Percentiles rank a stretch among this genome's conserved stretches.
These are phyloP conservation scores for Phaethornis superciliosus DNA, from an alignment of 2,113 vertebrate genomes.

Conservation along the genomic window DNA sequence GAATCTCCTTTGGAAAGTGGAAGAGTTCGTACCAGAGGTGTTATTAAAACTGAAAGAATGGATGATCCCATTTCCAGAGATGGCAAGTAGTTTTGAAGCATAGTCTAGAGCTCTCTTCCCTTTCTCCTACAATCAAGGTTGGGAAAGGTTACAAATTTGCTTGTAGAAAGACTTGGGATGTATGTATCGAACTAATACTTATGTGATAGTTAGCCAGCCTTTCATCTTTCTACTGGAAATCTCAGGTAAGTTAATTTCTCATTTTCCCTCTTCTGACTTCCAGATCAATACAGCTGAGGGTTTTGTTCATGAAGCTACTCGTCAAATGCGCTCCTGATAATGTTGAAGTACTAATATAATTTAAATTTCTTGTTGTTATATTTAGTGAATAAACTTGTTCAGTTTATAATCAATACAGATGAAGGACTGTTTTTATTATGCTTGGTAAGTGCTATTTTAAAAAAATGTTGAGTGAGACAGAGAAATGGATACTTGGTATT, in stretches of 20 bases:
- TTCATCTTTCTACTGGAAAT: not conserved
- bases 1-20: not conserved
- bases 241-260: not conserved
- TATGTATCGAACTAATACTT: not conserved
- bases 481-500: not conserved
- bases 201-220: not conserved
- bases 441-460: not conserved
- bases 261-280: not conserved
- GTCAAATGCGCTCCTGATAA: constrained; percentile 3
- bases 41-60: not conserved
- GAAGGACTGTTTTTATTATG: not conserved
- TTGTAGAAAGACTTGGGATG: not conserved
- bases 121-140: not conserved
- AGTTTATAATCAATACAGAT: constrained; percentile 19
- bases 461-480: not conserved
- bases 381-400: constrained; percentile 50
- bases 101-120: not conserved
- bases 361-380: constrained; percentile 15
- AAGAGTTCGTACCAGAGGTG: not conserved
- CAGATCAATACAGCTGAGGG: not conserved
- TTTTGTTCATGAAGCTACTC: constrained; percentile 18
- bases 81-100: not conserved
- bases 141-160: not conserved
- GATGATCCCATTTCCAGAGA: not conserved
- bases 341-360: not conserved